Conservation (phyloP, 2,888 invertebrate species). For the Schrankia costaestrigalis region DNA sequence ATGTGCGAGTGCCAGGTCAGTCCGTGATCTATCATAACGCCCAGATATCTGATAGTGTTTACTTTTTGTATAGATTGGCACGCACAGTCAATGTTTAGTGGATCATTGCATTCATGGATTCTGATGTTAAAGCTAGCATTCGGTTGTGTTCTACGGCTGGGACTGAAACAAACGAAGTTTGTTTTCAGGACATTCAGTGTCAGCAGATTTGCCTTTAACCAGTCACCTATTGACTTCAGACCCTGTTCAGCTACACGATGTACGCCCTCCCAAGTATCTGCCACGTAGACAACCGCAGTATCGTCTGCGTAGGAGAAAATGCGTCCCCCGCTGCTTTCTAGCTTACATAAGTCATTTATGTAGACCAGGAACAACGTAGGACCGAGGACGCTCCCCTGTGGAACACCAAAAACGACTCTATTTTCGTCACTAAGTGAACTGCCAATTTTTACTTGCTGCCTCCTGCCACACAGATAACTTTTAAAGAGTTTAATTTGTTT, state of each 20-base stretch:
- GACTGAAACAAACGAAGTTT: not conserved
- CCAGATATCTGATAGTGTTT: not conserved
- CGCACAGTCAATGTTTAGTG: not conserved
- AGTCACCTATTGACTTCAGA: not conserved
- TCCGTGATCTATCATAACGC: not conserved
- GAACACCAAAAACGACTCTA: not conserved
- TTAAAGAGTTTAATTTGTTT: not conserved
- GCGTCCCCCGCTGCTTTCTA: not conserved
- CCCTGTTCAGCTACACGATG: not conserved
- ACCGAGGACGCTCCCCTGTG: not conserved
- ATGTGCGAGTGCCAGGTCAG: not conserved
- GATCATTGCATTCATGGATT: not conserved
- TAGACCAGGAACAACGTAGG: not conserved
- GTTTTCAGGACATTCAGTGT: not conserved
- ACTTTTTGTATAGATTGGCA: not conserved
- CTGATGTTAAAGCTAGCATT: not conserved
- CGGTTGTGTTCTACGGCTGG: not conserved
- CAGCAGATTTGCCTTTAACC: not conserved
- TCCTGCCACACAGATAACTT: not conserved
- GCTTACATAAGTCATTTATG: not conserved
- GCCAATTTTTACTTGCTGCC: not conserved
- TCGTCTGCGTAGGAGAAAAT: not conserved
- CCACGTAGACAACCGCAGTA: not conserved
- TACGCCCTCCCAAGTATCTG: not conserved
- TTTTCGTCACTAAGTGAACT: not conserved